These are phyloP conservation scores for Ctena decussata DNA, from an alignment of 2,888 invertebrate genomes.

Conservation along the genomic window DNA sequence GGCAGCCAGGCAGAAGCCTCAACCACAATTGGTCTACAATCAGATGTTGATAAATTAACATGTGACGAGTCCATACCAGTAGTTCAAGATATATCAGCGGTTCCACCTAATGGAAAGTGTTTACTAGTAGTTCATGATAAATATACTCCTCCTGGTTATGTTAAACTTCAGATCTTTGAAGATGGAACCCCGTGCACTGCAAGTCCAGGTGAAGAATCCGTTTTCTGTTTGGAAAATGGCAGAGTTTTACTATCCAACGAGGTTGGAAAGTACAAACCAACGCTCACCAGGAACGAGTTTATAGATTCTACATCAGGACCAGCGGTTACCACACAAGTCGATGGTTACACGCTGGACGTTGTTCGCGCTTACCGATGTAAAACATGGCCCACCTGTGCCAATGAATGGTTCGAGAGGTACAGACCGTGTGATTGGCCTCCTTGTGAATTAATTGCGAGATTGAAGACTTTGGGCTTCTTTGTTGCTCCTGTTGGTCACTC, in stretches of 20 bases:
- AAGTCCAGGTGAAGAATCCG: no score
- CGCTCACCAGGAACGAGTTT: background rate
- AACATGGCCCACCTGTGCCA: background rate
- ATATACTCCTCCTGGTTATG: background rate
- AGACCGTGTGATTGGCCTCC: background rate
- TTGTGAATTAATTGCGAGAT: background rate
- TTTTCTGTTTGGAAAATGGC: background rate
- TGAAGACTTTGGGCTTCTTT: background rate
- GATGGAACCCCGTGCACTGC: background rate
- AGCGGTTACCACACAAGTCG: background rate
- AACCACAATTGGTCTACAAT: no score
- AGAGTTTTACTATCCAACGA: background rate
- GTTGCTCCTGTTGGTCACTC: background rate
- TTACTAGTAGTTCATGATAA: background rate
- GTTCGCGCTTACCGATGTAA: background rate
- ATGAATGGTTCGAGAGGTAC: background rate
- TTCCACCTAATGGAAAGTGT: background rate
- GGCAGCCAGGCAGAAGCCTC: no score
- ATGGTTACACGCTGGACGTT: background rate
- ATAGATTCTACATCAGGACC: background rate
- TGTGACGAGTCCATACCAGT: no score
- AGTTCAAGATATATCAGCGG: background rate
- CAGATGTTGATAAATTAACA: no score
- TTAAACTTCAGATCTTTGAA: background rate
- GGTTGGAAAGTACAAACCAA: background rate